Evolutionary conservation across 2,113 vertebrate species (phyloP).

Genomic region (Tragelaphus strepsiceros): DNA sequence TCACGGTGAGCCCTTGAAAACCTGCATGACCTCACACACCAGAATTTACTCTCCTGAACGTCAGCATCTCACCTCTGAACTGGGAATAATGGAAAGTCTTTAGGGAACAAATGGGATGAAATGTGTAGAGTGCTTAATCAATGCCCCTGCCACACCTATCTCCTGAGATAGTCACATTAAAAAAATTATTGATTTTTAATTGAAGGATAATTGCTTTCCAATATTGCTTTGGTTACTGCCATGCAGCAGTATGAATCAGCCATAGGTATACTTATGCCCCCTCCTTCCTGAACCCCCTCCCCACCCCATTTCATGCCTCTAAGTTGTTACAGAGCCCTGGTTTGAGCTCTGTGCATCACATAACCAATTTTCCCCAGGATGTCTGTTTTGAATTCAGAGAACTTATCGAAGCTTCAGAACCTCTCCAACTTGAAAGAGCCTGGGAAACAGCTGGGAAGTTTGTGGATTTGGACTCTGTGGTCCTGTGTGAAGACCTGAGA

Average conservation of each 20-base stretch:
- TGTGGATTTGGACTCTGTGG: not conserved
- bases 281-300: not conserved
- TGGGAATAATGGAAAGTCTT: not conserved
- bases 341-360: not conserved
- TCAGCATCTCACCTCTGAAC: not conserved
- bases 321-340: not conserved
- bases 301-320: not conserved
- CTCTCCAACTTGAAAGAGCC: not conserved
- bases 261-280: not conserved
- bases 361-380: not conserved
- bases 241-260: not conserved
- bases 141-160: fast-evolving
- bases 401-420: not conserved
- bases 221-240: not conserved
- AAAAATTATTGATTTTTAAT: not conserved
- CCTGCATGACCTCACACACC: fast-evolving
- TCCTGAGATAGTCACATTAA: not conserved
- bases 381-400: not conserved
- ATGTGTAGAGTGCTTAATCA: fast-evolving
- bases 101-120: too few relatives aligned
- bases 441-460: not conserved
- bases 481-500: not conserved
- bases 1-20: not conserved
- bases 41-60: fast-evolving
- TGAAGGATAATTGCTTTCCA: not conserved